Percentiles rank a stretch among this genome's conserved stretches.
These are phyloP conservation scores for Sialis lutaria DNA, from an alignment of 2,888 invertebrate genomes.

Conservation along the genomic window DNA sequence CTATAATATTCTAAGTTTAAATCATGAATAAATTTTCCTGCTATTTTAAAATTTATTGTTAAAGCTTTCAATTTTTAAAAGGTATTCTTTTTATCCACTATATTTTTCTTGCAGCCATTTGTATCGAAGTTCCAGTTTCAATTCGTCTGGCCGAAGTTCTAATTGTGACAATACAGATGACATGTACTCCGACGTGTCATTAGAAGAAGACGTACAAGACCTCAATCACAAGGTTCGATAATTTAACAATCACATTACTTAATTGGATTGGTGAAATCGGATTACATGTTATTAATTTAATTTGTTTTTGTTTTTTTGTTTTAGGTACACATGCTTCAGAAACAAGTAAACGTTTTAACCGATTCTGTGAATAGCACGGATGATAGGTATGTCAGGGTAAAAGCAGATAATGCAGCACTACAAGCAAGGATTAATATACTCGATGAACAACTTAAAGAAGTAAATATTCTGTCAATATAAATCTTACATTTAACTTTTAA, in stretches of 20 bases:
- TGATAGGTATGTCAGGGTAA: constrained; percentile 74
- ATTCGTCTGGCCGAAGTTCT: constrained; percentile 81
- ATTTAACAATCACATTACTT: background rate
- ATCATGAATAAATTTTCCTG: too few species aligned
- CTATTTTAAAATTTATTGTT: too few species aligned
- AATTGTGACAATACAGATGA: constrained; percentile 87
- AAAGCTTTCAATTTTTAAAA: too few species aligned
- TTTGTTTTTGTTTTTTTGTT: constrained; percentile 16
- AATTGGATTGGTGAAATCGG: background rate
- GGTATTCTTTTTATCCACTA: too few species aligned
- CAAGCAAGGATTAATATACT: constrained; percentile 82
- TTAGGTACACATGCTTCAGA: constrained; percentile 82
- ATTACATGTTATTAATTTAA: background rate
- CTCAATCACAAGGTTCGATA: constrained; percentile 74
- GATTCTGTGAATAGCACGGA: constrained; percentile 78
- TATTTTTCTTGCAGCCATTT: constrained; percentile 38
- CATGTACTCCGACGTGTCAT: constrained; percentile 84
- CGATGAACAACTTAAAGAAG: constrained; percentile 75
- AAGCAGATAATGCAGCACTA: constrained; percentile 83
- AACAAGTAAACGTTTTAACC: constrained; percentile 76
- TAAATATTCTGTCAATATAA: constrained; percentile 12
- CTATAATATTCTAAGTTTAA: too few species aligned
- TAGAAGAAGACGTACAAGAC: constrained; percentile 82
- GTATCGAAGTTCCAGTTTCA: constrained; percentile 84
- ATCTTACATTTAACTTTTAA: background rate